phyloP scores from a whole-genome alignment of 2,797 vertebrate genomes.

The Sarcoramphus papa region DNA sequence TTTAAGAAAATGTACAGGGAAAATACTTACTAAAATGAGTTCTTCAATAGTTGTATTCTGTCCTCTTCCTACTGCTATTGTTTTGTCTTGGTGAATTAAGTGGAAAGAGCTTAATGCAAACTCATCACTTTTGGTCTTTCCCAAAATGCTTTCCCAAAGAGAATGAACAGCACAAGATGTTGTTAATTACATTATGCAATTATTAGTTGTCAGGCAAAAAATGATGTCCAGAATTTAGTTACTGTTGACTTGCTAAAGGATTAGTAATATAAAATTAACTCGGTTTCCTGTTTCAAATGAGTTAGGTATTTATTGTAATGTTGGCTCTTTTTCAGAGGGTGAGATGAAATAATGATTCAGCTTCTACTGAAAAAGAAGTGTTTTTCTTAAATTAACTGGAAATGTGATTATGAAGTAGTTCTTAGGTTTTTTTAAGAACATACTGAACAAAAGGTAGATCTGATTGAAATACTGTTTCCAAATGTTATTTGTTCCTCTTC shows the following conservation, averaged over 20 bases:
- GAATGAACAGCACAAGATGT: neutral
- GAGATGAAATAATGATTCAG: slow-evolving; percentile 43
- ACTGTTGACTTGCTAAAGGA: neutral
- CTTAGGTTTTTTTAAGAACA: neutral
- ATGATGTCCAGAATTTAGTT: neutral
- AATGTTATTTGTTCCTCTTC: neutral
- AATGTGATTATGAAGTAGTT: slow-evolving; percentile 61
- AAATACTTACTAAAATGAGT: neutral
- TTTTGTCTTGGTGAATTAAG: neutral
- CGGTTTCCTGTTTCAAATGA: neutral
- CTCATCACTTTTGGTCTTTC: neutral
- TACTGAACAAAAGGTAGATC: slow-evolving; percentile 41
- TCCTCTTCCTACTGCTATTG: neutral
- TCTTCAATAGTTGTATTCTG: neutral
- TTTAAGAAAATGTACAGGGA: neutral
- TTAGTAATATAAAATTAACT: neutral
- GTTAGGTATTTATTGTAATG: neutral
- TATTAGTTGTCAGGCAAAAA: neutral
- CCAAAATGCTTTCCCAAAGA: neutral
- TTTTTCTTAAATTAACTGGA: slow-evolving; percentile 62
- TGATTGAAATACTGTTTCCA: slow-evolving; percentile 56
- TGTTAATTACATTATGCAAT: neutral
- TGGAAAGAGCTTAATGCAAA: neutral
- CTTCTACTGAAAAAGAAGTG: slow-evolving; percentile 12
- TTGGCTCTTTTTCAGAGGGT: slow-evolving; percentile 44